Base-by-base conservation (phyloP, 2,797 vertebrate species). In the Linurgus olivaceus region DNA sequence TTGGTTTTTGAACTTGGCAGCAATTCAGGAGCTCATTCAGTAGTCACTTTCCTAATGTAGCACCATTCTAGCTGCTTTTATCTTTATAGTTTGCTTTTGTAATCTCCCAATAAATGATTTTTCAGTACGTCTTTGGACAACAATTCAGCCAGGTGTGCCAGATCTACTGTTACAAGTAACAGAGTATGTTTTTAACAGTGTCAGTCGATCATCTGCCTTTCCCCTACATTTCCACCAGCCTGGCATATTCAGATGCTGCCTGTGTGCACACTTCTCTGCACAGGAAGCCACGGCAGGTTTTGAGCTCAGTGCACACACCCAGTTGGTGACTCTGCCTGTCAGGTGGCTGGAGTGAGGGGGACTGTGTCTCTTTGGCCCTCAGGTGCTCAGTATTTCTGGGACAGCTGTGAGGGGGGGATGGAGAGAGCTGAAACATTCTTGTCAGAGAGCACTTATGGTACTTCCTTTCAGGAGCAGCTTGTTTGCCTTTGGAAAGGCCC, bases 401-500 rank as follows among this genome's bases (percentile, higher is more conserved):
- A 9, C 2, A 20, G 23, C 24, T 73, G 31, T 12, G 29, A 55
- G 16, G 28, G 47, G 16, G 15, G 23, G 16, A 26, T 1, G 3
- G 44, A 50, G 57, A 66, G 17, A 29, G 7, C 59, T 54, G 20
- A 72, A 85, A 59, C 63, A 12, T 20, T 42, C 61, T 54, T 24
- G 7, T 67, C 17, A 58, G 72, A 90, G 48, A 54, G 44, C 4
- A 10, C 51, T 90, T 57, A 42, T 2, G 12, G 65, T 35, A 13
- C 11, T 79, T 91, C 78, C 65, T 87, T 81, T 65, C 47, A 78
- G 47, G 25, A 79, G 35, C 48, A 57, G 24, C 44, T 76, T 92
- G 84, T 96, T 94, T 96, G 90, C 63, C 35, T 93, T 92, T 54
- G 38, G 50, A 68, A 93, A 13, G 63, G 59, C 57, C 94, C 95